Conservation (phyloP, 2,113 vertebrate genomes). For the Hippocampus guttulatus region DNA sequence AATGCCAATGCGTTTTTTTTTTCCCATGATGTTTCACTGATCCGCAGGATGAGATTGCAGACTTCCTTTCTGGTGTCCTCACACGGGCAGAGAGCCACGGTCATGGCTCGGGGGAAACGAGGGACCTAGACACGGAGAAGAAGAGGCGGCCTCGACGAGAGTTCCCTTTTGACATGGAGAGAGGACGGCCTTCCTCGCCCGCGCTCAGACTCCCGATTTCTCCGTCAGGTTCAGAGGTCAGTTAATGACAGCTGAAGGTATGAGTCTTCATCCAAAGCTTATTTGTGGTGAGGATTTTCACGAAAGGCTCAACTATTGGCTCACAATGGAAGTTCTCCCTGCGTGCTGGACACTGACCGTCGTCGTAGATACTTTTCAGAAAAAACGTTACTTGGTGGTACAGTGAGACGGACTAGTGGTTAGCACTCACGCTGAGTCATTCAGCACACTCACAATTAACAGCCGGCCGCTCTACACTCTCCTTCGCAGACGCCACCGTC, state of each 20-base stretch:
- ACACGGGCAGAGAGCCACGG: constrained; percentile 79
- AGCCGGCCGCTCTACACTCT: too few relatives aligned
- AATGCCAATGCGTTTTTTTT: not conserved
- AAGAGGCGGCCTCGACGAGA: constrained; percentile 85
- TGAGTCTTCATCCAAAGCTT: not conserved
- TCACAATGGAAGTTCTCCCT: too few relatives aligned
- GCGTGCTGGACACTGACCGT: too few relatives aligned
- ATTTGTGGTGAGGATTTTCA: not conserved
- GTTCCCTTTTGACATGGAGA: constrained; percentile 85
- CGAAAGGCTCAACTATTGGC: too few relatives aligned
- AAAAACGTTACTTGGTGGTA: too few relatives aligned
- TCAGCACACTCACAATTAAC: too few relatives aligned
- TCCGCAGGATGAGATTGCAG: constrained; percentile 89
- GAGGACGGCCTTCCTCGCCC: constrained; percentile 83
- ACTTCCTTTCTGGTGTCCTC: constrained; percentile 89
- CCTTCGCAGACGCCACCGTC: too few relatives aligned
- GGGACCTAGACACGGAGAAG: constrained; percentile 90
- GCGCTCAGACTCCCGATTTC: constrained; percentile 84
- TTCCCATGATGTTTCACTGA: not conserved
- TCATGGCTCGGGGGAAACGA: constrained; percentile 79
- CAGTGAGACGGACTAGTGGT: too few relatives aligned
- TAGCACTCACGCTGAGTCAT: too few relatives aligned
- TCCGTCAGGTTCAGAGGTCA: constrained; percentile 89
- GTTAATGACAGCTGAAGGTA: not conserved
- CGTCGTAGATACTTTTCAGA: too few relatives aligned